Evolutionary conservation across 2,888 invertebrate species (phyloP), one percentile per base, ranked within the genome.

Genomic region (Aricia artaxerxes): DNA sequence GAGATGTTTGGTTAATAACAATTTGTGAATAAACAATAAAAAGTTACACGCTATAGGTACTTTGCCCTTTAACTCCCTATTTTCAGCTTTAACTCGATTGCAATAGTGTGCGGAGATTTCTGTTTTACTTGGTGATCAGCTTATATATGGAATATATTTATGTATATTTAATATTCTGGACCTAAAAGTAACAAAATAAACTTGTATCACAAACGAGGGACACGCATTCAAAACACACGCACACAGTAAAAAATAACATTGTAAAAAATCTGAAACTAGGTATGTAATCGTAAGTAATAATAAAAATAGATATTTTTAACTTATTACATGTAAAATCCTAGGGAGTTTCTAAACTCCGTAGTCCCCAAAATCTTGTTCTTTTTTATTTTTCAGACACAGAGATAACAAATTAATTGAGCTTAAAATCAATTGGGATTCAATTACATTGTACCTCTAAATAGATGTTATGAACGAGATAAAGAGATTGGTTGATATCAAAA

Each of bases 11-110:
- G 69, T 69, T 69, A 16, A 38, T 69, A 69, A 69, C 69, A 69
- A 35, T 6, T 38, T 69, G 69, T 69, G 69, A 69, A 35, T 69
- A 69, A 69, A 69, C 69, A 69, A 69, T 69, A 69, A 69, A 69
- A 35, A 69, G 35, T 64, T 38, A 69, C 69, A 69, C 69, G 69
- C 69, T 69, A 69, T 38, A 69, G 69, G 69, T 69, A 69, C 24
- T 75, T 75, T 75, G 75, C 49, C 75, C 49, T 75, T 75, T 31
- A 75, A 49, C 75, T 49, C 5, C 53, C 76, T 76, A 53, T 76
- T 76, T 76, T 53, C 76, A 76, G 76, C 76, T 35, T 69, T 69
- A 35, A 69, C 35, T 38, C 13, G 13, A 69, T 24, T 35, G 69
- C 16, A 69, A 69, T 16, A 69, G 69, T 69, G 69, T 69, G 69